Evolutionary conservation across 2,113 vertebrate species (phyloP).

Genomic region (Tor tambroides): DNA sequence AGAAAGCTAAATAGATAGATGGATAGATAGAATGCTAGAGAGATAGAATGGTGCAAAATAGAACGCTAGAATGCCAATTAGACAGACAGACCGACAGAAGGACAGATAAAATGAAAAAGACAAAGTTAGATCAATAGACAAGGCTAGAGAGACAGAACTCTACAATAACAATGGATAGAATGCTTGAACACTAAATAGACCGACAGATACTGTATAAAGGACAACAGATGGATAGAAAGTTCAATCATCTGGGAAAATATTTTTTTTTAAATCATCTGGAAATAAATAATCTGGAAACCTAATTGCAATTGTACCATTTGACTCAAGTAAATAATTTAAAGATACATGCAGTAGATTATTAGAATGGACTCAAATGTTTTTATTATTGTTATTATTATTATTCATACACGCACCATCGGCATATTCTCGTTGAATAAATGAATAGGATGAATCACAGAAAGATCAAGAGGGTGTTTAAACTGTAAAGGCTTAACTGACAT

Average conservation of each 20-base stretch:
- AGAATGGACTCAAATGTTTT: neutral
- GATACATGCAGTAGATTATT: neutral
- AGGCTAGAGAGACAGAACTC: neutral
- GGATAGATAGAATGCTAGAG: no score
- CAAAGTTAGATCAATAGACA: neutral
- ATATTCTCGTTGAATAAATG: neutral
- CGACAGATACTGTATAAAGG: no score
- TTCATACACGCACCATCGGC: neutral
- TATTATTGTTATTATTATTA: neutral
- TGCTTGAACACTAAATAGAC: no score
- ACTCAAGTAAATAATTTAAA: neutral
- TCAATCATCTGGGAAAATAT: no score
- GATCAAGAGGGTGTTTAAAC: neutral
- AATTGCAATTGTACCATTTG: no score
- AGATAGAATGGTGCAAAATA: no score
- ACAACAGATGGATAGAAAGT: no score
- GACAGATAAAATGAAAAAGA: neutral
- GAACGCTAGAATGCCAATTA: neutral
- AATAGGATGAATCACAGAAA: neutral
- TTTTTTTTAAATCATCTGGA: no score
- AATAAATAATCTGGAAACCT: no score
- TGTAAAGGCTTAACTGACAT: neutral
- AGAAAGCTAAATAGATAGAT: no score
- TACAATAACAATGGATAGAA: no score
- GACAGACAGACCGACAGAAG: neutral